phyloP scores from a whole-genome alignment of 2,888 invertebrate genomes.

The Callosobruchus maculatus region DNA sequence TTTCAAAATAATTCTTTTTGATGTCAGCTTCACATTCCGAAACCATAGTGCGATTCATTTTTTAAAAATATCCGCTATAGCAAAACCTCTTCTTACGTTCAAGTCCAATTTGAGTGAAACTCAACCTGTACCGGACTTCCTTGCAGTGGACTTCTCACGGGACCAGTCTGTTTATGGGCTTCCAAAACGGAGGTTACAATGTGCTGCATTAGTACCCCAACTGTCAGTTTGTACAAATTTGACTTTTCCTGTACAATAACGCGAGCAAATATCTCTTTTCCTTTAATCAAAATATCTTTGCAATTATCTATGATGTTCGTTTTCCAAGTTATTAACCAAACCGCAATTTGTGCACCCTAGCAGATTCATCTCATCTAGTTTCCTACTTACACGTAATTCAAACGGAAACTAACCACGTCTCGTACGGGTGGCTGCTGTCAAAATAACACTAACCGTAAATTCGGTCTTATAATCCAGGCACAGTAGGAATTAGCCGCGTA shows the following conservation, averaged over 20 bases:
- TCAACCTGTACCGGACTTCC: no score
- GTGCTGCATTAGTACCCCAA: no score
- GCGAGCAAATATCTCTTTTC: background rate
- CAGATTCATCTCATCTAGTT: background rate
- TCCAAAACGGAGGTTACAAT: no score
- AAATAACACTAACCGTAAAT: constrained; percentile 7
- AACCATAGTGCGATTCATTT: no score
- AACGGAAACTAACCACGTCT: background rate
- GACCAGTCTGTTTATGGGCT: no score
- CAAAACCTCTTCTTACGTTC: no score
- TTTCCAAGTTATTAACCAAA: background rate
- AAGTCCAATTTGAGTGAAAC: no score
- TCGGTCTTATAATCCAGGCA: background rate
- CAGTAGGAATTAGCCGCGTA: background rate
- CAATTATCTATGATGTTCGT: background rate
- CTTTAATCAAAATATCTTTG: background rate
- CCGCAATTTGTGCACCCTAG: background rate
- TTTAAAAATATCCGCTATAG: no score
- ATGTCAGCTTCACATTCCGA: no score
- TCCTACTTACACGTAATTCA: constrained; percentile 2
- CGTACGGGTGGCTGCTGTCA: background rate
- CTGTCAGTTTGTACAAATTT: background rate
- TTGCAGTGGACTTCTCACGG: no score
- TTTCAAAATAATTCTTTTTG: no score
- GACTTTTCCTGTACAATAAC: background rate